A percentile compares a stretch with the other conserved stretches of the same genome.
phyloP scores from a whole-genome alignment of 2,888 invertebrate genomes.

The Tricholauxania praeusta region DNA sequence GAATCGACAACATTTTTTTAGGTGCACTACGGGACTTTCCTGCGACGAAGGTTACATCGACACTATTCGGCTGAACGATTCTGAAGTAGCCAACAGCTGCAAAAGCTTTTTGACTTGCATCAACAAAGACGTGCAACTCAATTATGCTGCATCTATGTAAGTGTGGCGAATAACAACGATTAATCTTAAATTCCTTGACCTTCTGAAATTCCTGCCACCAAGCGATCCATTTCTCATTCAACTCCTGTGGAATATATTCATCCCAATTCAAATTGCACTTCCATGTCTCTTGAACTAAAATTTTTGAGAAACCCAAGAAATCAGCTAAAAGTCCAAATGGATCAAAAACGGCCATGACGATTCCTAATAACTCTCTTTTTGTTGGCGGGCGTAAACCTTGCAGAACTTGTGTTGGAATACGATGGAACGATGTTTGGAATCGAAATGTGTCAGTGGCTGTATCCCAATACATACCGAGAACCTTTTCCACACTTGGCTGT shows the following conservation, averaged over 20 bases:
- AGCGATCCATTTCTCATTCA: slow-evolving; percentile 14
- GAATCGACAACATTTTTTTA: slow-evolving; percentile 10
- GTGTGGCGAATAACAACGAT: no score
- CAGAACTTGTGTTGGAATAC: slow-evolving; percentile 5
- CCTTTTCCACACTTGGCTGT: slow-evolving; percentile 28
- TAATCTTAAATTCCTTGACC: not conserved
- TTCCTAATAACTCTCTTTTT: slow-evolving; percentile 37
- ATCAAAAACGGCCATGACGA: slow-evolving; percentile 33
- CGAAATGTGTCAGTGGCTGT: slow-evolving; percentile 40
- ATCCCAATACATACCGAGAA: slow-evolving; percentile 48
- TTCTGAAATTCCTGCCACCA: slow-evolving; percentile 33
- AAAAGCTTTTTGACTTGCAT: slow-evolving; percentile 18
- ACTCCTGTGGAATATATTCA: slow-evolving; percentile 32
- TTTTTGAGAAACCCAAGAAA: slow-evolving; percentile 40
- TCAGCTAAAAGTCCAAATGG: slow-evolving; percentile 48
- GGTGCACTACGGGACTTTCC: slow-evolving; percentile 26
- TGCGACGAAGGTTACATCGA: slow-evolving; percentile 10
- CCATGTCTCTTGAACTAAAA: slow-evolving; percentile 39
- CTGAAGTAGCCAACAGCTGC: slow-evolving; percentile 13
- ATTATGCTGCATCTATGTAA: not conserved
- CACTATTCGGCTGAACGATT: not conserved
- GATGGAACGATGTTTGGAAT: slow-evolving; percentile 27
- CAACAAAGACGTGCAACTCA: slow-evolving; percentile 19
- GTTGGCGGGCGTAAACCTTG: slow-evolving; percentile 19
- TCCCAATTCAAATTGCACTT: slow-evolving; percentile 38